phyloP scores from a whole-genome alignment of 2,113 vertebrate species.

The Sorex fumeus region DNA sequence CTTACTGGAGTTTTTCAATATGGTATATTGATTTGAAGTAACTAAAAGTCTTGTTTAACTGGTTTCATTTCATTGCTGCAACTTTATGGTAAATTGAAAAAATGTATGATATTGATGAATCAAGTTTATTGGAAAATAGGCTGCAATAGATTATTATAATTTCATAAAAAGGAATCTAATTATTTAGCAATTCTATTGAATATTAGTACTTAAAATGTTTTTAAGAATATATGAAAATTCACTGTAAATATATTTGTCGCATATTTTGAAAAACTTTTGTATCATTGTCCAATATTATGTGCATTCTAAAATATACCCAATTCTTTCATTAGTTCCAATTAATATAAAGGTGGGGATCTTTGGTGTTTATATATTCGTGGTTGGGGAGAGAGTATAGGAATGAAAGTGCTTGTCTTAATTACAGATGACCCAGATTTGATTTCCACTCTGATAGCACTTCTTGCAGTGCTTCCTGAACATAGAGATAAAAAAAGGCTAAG shows the following conservation, averaged over 20 bases:
- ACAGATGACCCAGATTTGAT: no score
- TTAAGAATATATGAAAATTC: background rate
- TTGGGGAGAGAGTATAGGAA: background rate
- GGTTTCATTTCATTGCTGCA: background rate
- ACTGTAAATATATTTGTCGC: no score
- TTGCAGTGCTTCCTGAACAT: no score
- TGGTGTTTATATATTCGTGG: background rate
- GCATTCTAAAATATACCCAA: background rate
- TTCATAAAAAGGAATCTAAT: background rate
- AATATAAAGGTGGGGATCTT: background rate
- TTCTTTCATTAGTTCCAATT: background rate
- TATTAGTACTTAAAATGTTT: background rate
- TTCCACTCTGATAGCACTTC: no score
- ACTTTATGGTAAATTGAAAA: background rate
- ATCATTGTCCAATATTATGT: background rate
- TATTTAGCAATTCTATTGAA: background rate
- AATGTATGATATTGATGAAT: background rate
- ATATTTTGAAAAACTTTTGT: conserved; percentile 7
- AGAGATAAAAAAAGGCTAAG: no score
- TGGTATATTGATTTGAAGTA: background rate
- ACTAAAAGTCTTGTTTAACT: no score
- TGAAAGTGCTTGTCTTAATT: background rate
- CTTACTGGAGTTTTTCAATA: background rate
- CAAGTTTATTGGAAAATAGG: background rate
- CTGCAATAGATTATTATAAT: background rate